phyloP scores from a whole-genome alignment of 2,113 vertebrate genomes.

The Dissostichus mawsoni region DNA sequence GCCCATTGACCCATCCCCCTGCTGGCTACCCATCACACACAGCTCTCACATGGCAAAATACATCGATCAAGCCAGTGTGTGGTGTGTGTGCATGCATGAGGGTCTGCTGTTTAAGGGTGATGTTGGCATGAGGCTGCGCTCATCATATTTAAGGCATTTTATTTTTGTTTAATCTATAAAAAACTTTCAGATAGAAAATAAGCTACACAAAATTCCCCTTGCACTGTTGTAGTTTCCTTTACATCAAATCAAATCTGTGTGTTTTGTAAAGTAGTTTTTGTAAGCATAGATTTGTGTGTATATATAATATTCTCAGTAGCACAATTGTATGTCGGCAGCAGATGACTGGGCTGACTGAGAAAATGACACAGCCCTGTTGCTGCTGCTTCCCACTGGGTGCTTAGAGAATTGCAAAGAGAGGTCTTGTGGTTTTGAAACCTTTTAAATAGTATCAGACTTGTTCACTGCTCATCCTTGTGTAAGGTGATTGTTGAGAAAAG shows the following conservation, averaged over 20 bases:
- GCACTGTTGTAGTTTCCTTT: background rate
- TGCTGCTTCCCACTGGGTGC: conserved; percentile 14
- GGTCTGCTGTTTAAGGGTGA: conserved; percentile 5
- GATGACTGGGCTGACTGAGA: conserved; percentile 11
- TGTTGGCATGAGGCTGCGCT: background rate
- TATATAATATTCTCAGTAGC: background rate
- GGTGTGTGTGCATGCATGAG: conserved; percentile 5
- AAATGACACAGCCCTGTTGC: conserved; percentile 7
- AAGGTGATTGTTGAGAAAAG: conserved; percentile 65
- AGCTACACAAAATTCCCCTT: too few species aligned
- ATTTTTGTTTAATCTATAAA: background rate
- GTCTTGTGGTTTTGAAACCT: conserved; percentile 37
- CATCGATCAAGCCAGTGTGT: conserved; percentile 71
- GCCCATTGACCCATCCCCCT: conserved; percentile 72
- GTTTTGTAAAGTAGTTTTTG: background rate
- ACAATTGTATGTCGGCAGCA: background rate
- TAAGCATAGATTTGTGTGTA: conserved; percentile 5
- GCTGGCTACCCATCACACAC: conserved; percentile 72
- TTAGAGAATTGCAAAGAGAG: conserved; percentile 33
- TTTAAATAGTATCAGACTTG: conserved; percentile 57
- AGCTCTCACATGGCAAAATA: conserved; percentile 58
- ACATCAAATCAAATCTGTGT: background rate
- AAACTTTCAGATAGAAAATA: background rate
- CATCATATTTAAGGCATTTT: background rate
- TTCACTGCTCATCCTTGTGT: conserved; percentile 70